A percentile compares a stretch with the other conserved stretches of the same genome.
These are phyloP conservation scores for Eucidaris tribuloides DNA, from an alignment of 35 echinoderm and acorn worm genomes.

Conservation along the genomic window DNA sequence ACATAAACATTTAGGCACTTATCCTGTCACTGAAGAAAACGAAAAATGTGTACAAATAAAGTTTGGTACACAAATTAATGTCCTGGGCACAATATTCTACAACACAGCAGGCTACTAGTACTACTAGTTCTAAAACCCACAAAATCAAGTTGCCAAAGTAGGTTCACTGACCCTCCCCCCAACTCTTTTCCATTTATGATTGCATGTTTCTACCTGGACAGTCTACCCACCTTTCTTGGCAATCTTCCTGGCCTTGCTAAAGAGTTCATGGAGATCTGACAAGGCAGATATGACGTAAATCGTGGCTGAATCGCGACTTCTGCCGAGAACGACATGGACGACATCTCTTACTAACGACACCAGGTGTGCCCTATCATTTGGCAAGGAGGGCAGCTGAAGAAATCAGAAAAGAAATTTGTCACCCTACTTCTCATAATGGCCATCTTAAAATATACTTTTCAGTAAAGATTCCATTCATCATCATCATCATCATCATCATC, in stretches of 20 bases:
- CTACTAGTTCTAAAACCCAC: neutral
- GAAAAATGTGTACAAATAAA: neutral
- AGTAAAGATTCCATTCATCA: no score
- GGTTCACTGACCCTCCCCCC: neutral
- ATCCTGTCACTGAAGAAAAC: no score
- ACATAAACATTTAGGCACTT: no score
- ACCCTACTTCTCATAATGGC: no score
- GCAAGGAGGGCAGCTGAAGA: neutral
- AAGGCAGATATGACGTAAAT: conserved; percentile 29
- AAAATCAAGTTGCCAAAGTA: neutral
- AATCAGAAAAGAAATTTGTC: neutral
- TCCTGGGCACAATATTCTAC: neutral
- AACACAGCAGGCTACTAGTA: neutral
- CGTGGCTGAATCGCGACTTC: conserved; percentile 3
- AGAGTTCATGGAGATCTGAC: conserved; percentile 37
- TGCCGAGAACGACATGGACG: conserved; percentile 55
- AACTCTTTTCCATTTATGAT: neutral
- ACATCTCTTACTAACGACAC: conserved; percentile 45
- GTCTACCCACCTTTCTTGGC: neutral
- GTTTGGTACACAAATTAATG: neutral
- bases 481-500: no score
- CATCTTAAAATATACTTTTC: no score
- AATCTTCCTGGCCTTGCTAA: neutral
- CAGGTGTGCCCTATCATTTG: conserved; percentile 13
- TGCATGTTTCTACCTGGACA: neutral